Percentiles rank a stretch among this genome's conserved stretches.
These are phyloP conservation scores for Atractosteus spatula DNA, from an alignment of 2,113 vertebrate species.

Conservation along the genomic window DNA sequence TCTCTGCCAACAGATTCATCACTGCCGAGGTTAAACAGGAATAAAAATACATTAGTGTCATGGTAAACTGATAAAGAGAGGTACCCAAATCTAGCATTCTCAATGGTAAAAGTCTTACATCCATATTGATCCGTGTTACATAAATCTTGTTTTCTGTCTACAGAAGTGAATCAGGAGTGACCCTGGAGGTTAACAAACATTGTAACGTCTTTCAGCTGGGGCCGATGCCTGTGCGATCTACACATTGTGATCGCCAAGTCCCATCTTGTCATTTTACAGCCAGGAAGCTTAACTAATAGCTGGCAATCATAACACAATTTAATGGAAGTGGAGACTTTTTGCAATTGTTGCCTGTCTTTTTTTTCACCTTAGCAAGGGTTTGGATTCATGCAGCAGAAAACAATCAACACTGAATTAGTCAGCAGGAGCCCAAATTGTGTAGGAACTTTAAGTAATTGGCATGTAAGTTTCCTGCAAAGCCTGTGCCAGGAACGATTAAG, in stretches of 20 bases:
- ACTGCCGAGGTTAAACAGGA: constrained; percentile 91
- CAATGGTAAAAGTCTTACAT: constrained; percentile 85
- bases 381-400: constrained; percentile 84
- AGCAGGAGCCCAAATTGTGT: constrained; percentile 86
- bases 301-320: constrained; percentile 86
- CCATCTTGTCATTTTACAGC: constrained; percentile 86
- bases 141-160: constrained; percentile 98
- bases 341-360: constrained; percentile 57
- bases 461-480: constrained; percentile 77
- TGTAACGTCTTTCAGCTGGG: constrained; percentile 88
- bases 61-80: constrained; percentile 95
- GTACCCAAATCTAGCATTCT: constrained; percentile 80
- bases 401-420: constrained; percentile 90
- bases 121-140: constrained; percentile 95
- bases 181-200: constrained; percentile 97
- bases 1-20: constrained; percentile 93
- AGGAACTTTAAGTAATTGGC: constrained; percentile 93
- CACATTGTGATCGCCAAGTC: constrained; percentile 87
- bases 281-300: constrained; percentile 92
- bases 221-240: constrained; percentile 79
- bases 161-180: constrained; percentile 94
- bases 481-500: constrained; percentile 81
- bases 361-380: constrained; percentile 80
- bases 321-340: constrained; percentile 73
- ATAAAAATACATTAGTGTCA: constrained; percentile 96